Conservation (phyloP, 2,113 vertebrate species). For the Myotis brandtii region DNA sequence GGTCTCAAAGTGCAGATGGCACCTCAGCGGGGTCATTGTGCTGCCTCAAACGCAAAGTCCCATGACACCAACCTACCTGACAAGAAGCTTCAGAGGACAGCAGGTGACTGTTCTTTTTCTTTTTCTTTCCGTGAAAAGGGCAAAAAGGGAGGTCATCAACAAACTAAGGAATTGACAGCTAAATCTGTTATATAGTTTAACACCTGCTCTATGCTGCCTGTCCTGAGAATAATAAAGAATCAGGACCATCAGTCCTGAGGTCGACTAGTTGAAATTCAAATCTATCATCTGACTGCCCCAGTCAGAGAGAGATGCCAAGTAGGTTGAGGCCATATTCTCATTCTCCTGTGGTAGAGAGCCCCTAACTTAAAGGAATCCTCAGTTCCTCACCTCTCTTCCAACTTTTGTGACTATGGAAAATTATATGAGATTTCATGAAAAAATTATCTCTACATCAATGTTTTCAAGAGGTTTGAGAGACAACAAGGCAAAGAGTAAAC, state of each 20-base stretch:
- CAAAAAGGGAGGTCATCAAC: neutral
- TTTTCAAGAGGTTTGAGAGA: neutral
- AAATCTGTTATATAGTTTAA: neutral
- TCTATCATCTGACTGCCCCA: neutral
- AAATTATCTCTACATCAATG: neutral
- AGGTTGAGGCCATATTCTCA: rapidly evolving
- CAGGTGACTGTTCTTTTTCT: neutral
- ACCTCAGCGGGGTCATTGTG: neutral
- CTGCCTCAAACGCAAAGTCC: neutral
- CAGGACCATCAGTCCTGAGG: neutral
- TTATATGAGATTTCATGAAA: constrained; percentile 10
- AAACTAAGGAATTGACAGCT: neutral
- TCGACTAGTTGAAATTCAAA: neutral
- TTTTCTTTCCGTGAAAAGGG: constrained; percentile 48
- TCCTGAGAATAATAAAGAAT: neutral
- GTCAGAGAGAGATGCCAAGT: neutral
- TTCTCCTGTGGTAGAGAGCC: neutral
- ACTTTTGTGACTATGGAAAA: neutral
- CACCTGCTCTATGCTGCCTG: neutral
- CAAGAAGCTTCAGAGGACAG: neutral
- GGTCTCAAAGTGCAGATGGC: constrained; percentile 49
- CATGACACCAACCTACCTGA: neutral
- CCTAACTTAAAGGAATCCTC: neutral
- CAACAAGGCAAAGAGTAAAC: neutral
- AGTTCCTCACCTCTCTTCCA: neutral